phyloP scores from a whole-genome alignment of 2,888 invertebrate genomes.

The Pandemis cinnamomeana region DNA sequence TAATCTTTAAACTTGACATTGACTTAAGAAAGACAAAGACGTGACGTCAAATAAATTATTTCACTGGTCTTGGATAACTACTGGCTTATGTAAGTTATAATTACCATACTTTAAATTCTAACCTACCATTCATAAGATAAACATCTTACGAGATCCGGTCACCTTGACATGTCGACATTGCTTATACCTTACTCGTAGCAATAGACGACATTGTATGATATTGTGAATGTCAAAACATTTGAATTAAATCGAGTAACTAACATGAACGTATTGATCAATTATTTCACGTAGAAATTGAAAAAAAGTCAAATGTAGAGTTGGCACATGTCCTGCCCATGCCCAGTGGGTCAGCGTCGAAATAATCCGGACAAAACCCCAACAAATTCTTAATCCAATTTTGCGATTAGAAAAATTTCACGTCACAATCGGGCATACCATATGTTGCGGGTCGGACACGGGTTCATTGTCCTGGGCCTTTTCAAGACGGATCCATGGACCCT shows the following conservation, averaged over 20 bases:
- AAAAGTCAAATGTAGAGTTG: conserved; percentile 62
- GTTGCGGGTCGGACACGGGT: conserved; percentile 61
- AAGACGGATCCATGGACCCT: conserved; percentile 59
- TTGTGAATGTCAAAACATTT: background rate
- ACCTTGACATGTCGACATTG: conserved; percentile 28
- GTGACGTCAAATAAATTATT: conserved; percentile 1
- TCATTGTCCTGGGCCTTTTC: conserved; percentile 71
- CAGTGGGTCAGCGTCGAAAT: conserved; percentile 65
- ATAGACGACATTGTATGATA: background rate
- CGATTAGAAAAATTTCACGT: conserved; percentile 62
- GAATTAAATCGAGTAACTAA: background rate
- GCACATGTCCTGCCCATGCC: conserved; percentile 60
- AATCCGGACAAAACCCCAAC: conserved; percentile 66
- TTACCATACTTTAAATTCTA: background rate
- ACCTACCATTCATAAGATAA: conserved; percentile 19
- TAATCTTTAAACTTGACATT: conserved; percentile 11
- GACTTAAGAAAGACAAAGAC: conserved; percentile 23
- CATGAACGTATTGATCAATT: too few relatives aligned
- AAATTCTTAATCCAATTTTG: conserved; percentile 79
- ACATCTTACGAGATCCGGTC: conserved; percentile 28
- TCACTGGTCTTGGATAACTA: background rate
- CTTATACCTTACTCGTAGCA: background rate
- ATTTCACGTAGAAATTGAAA: conserved; percentile 7
- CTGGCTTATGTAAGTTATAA: background rate
- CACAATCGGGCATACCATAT: conserved; percentile 64